Conservation (phyloP, 2,888 invertebrate species). For the Heliconius sara region DNA sequence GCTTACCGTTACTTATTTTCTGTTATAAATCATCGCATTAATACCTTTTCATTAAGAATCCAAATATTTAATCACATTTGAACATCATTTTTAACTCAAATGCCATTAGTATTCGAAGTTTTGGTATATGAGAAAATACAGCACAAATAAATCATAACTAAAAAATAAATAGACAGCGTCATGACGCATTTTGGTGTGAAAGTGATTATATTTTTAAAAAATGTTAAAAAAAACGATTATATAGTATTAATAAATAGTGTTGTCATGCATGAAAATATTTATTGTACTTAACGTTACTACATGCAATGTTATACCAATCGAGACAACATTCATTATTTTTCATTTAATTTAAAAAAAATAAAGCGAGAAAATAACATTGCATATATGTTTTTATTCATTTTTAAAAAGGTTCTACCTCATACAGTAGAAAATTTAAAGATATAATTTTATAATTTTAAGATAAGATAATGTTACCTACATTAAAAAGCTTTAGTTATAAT, state of each 20-base stretch:
- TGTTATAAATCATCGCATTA: constrained; percentile 15
- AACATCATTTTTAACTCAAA: constrained; percentile 5
- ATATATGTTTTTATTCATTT: no score
- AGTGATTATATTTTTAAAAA: no score
- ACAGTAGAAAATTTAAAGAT: no score
- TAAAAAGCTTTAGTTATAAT: background rate
- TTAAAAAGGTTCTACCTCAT: no score
- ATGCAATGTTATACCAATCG: background rate
- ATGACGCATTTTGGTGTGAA: no score
- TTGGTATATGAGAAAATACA: constrained; percentile 6
- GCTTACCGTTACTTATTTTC: background rate
- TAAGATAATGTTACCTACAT: no score
- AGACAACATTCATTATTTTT: background rate
- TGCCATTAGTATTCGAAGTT: background rate
- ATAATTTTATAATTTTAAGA: no score
- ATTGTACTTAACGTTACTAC: no score
- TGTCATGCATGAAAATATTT: no score
- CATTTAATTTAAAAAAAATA: background rate
- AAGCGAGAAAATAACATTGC: background rate
- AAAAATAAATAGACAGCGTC: background rate
- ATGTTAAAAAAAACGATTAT: no score
- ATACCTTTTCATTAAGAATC: constrained; percentile 14
- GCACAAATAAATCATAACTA: background rate
- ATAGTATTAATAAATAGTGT: no score
- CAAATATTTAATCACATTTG: constrained; percentile 8